A percentile compares a stretch with the other conserved stretches of the same genome.
Evolutionary conservation across 2,113 vertebrate genomes (phyloP).

Genomic region (Pseudopodoces humilis): DNA sequence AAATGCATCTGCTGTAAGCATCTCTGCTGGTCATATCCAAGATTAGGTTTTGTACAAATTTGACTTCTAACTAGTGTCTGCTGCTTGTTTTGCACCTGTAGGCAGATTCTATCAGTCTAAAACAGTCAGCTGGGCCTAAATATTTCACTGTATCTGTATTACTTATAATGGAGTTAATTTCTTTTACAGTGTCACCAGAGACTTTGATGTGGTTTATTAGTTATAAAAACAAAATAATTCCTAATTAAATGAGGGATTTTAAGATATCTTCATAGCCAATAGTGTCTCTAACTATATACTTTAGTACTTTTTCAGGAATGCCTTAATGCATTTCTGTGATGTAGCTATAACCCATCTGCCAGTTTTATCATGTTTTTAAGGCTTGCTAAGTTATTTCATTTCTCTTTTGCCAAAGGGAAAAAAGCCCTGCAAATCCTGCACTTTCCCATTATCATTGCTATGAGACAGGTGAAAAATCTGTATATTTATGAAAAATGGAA

Average conservation of each 20-base stretch:
- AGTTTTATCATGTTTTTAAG: neutral
- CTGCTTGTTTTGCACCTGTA: neutral
- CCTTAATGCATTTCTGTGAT: neutral
- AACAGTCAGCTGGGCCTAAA: neutral
- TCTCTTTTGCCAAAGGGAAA: neutral
- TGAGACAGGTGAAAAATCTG: neutral
- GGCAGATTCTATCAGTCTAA: neutral
- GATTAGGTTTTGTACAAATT: neutral
- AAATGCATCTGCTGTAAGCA: neutral
- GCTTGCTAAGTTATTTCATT: neutral
- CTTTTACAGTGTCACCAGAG: neutral
- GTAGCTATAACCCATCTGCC: neutral
- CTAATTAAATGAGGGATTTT: neutral
- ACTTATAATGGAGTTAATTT: neutral
- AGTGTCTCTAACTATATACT: neutral
- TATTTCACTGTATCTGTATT: neutral
- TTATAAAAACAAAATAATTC: neutral
- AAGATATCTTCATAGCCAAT: neutral
- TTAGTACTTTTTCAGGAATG: neutral
- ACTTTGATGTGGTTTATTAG: neutral
- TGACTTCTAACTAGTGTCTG: neutral
- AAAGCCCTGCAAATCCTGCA: fast-evolving
- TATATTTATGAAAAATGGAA: slow-evolving; percentile 11
- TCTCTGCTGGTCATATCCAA: neutral
- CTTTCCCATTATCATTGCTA: neutral